Conservation (phyloP, 1,140 invertebrate species). For the Meloidogyne exigua region DNA sequence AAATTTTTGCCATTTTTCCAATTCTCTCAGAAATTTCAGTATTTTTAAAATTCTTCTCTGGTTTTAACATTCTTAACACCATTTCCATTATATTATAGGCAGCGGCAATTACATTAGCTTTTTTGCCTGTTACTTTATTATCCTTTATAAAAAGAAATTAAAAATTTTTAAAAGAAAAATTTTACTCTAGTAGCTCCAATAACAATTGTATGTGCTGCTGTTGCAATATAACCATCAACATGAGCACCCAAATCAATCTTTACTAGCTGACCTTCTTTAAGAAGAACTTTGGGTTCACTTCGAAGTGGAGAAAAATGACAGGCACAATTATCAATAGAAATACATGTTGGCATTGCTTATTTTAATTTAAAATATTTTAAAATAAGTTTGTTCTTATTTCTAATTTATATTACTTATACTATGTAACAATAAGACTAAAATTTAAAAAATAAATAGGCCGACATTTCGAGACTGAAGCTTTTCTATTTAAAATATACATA, state of each 20-base stretch:
- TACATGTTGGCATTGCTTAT: slow-evolving; percentile 89
- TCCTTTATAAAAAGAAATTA: slow-evolving; percentile 38
- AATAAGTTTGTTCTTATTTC: neutral
- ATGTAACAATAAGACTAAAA: too few relatives aligned
- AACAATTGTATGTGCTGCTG: slow-evolving; percentile 90
- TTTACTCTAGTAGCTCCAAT: slow-evolving; percentile 74
- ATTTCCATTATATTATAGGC: slow-evolving; percentile 91
- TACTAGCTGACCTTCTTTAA: slow-evolving; percentile 90
- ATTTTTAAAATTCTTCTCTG: slow-evolving; percentile 77
- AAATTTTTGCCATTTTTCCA: slow-evolving; percentile 84
- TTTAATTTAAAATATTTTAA: slow-evolving; percentile 43
- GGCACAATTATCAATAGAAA: slow-evolving; percentile 97
- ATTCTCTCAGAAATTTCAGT: slow-evolving; percentile 74
- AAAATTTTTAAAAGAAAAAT: slow-evolving; percentile 16
- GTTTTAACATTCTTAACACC: slow-evolving; percentile 84
- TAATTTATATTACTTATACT: too few relatives aligned
- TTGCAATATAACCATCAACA: slow-evolving; percentile 97
- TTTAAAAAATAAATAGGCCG: too few relatives aligned
- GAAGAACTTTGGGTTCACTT: slow-evolving; percentile 81
- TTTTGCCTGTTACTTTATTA: slow-evolving; percentile 73
- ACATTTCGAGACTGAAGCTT: too few relatives aligned
- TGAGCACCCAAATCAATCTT: slow-evolving; percentile 99
- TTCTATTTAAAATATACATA: too few relatives aligned
- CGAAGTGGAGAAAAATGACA: slow-evolving; percentile 94
- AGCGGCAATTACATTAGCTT: slow-evolving; percentile 90